Base-by-base conservation (phyloP, 2,888 invertebrate genomes). In the Platycnemis pennipes region DNA sequence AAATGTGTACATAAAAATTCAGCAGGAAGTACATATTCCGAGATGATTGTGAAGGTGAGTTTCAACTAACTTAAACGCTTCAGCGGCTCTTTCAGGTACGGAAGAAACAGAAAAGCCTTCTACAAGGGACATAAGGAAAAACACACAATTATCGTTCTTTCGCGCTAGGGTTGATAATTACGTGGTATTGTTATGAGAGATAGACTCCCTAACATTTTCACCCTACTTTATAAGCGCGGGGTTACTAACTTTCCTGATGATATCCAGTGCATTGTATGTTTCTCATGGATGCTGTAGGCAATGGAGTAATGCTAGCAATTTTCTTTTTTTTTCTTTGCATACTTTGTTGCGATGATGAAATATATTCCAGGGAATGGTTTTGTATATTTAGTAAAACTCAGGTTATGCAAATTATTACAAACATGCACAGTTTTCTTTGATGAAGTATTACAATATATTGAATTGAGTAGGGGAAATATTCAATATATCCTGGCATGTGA, bases 1-100 rank as follows among this genome's bases (percentile, higher is more conserved):
- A 37, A 77, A 77, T 77, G 37, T 77, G 77, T 77, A 77, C 77
- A 77, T 77, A 77, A 77, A 37, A 77, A 77, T 13, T 22, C 77
- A 77, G 37, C 77, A 37, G 77, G 77, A 77, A 77, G 13, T 77
- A 77, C 77, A 77, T 37, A 77, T 77, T 37, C 37, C 11, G 37
- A 37, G 37, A 77, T 0, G 31, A 37, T 77, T 31, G 8, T 77
- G 26, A 77, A 77, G 77, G 77, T 26, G 49, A 49, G 19, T 11
- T 77, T 77, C 77, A 37, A 37, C 31, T 77, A 37, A 13, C 77
- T 37, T 22, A 11, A 77, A 77, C 37, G 77, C 31, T 37, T 13
- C 8, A 4, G 31, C 37, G 77, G 31, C 37, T 77, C 37, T 77
- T 13, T 13, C 8, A 37, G 77, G 77, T 37, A 77, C 11, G 77